Base-by-base conservation (phyloP, 2,888 invertebrate species). In the Melanostoma scalare region DNA sequence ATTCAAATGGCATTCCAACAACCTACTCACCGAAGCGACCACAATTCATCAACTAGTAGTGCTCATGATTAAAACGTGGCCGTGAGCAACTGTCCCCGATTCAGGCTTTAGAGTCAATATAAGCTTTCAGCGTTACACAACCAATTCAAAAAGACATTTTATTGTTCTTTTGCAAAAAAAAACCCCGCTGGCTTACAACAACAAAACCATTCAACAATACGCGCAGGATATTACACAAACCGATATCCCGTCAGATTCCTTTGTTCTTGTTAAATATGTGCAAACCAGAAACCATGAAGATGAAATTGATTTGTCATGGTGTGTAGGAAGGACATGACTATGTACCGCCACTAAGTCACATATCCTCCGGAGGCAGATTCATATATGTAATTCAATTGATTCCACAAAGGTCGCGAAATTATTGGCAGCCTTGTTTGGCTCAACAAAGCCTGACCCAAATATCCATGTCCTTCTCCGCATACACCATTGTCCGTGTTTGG, bases 41-140 rank as follows among this genome's bases (percentile, higher is more conserved):
- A 61, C 61, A 46, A 61, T 61, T 46, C 61, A 61, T 61, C 46
- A 61, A 46, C 20, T 20, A 20, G 20, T 20, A 20, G 20, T 31
- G 36, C 35, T 60, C 50, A 36, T 78, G 72, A 77, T 77, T 77
- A 77, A 77, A 72, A 72, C 63, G 38, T 65, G 65, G 38, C 72
- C 50, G 50, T 52, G 56, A 72, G 50, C 72, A 44, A 72, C 58
- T 78, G 63, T 72, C 77, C 58, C 44, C 52, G 72, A 50, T 48
- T 42, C 36, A 31, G 63, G 50, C 50, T 65, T 63, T 77, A 9
- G 20, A 48, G 6, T 10, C 58, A 50, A 50, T 44, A 60, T 44
- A 4, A 44, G 10, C 60, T 44, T n/a, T 8, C 8, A 60, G 6
- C 6, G 44, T 60, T 60, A 61, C 35, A 61, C 33, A 44, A 44